Evolutionary conservation across 2,113 vertebrate species (phyloP), one percentile per base, ranked within the genome.

Genomic region (Butorides virescens): DNA sequence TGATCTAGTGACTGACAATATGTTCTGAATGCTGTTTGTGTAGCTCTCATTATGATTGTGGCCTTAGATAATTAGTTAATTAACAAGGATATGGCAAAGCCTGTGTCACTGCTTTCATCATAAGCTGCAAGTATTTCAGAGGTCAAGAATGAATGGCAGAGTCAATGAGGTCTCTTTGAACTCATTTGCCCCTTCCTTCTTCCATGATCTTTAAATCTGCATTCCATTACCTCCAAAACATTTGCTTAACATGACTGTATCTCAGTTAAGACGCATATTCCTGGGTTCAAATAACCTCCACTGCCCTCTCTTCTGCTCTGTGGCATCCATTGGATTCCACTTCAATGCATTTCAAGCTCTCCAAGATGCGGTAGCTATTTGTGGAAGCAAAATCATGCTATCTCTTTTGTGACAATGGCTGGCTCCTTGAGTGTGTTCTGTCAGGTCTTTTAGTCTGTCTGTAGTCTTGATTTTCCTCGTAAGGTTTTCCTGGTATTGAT

Each of bases 81-180:
- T 90, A 91, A 73, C 53, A 94, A 94, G 66, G 82, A 53, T 79
- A 68, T 76, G 32, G 71, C 30, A 87, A 67, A 79, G 44, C 37
- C 89, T 61, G 47, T 94, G 81, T 74, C 52, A 78, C 52, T 94
- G 30, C 92, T 96, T 96, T 95, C 77, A 93, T 95, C 91, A 70
- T 83, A 74, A 73, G 7, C 44, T 83, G 37, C 79, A 86, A 91
- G 26, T 72, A 81, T 95, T 93, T 82, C 72, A 88, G 77, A 84
- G 91, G 93, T 92, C 82, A 95, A 71, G 85, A 92, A 59, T 90
- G 75, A 96, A 93, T 76, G 92, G 46, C 73, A 85, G 80, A 94
- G 96, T 93, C 92, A 96, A 87, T 76, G 66, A 93, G n/a, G 61
- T 84, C 86, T 82, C 91, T 96, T 97, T 97, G 91, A 97, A 95